A percentile compares a stretch with the other conserved stretches of the same genome.
These are phyloP conservation scores for Aurelia sp. DNA, from an alignment of 30 jellyfish, hydroid and myxozoan species.

Conservation along the genomic window DNA sequence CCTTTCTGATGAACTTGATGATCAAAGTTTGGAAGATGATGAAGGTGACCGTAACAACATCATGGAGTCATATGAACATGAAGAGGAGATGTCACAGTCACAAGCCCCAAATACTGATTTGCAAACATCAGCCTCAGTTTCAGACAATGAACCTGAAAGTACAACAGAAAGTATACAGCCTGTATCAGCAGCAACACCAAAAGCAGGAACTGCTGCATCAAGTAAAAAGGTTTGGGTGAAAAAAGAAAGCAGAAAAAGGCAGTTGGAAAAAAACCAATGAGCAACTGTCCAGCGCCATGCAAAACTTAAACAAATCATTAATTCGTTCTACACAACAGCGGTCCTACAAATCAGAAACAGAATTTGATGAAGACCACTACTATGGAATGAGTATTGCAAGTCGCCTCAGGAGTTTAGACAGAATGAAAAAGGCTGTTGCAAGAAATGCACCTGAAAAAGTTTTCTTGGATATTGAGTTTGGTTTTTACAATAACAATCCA, in stretches of 20 bases:
- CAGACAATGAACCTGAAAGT: too few species aligned
- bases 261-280: conserved; percentile 7
- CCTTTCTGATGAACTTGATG: conserved; percentile 13
- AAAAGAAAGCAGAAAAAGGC: conserved; percentile 42
- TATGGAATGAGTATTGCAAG: conserved; percentile 27
- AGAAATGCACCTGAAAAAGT: conserved; percentile 29
- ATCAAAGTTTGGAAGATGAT: too few species aligned
- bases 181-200: background rate
- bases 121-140: too few species aligned
- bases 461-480: conserved; percentile 33
- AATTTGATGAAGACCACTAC: conserved; percentile 32
- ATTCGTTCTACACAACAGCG: background rate
- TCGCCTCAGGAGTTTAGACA: conserved; percentile 22
- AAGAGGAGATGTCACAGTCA: conserved; percentile 10
- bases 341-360: background rate
- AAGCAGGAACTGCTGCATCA: conserved; percentile 11
- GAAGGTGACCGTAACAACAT: background rate
- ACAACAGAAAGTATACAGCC: background rate
- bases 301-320: background rate
- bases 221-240: conserved; percentile 24
- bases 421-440: conserved; percentile 27
- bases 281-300: conserved; percentile 24
- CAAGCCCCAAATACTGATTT: conserved; percentile 8
- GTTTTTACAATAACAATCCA: background rate
- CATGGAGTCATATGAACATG: background rate